Percentiles rank a stretch among this genome's conserved stretches.
These are phyloP conservation scores for Eolophus roseicapilla DNA, from an alignment of 2,113 vertebrate genomes.

Conservation along the genomic window DNA sequence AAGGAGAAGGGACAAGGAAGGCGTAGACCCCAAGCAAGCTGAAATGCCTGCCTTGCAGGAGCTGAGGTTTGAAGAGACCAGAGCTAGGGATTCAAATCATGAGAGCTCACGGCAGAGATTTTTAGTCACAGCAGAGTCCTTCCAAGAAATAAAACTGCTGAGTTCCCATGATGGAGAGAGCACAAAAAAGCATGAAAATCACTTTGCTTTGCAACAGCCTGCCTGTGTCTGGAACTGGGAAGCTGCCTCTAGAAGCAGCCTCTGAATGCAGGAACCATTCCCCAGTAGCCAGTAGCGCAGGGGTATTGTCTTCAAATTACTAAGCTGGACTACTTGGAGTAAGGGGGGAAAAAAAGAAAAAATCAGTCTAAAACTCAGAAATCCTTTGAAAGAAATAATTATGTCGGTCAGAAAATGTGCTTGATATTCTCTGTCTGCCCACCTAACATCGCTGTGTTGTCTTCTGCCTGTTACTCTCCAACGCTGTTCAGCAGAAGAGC, in stretches of 20 bases:
- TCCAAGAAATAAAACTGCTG: neutral
- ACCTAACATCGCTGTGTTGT: neutral
- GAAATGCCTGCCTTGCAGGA: neutral
- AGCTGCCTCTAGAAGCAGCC: neutral
- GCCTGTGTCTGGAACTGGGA: neutral
- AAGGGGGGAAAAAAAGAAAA: neutral
- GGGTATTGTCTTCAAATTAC: neutral
- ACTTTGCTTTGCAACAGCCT: constrained; percentile 1
- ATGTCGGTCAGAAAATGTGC: neutral
- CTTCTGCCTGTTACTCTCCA: neutral
- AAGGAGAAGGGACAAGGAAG: neutral
- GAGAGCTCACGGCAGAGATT: neutral
- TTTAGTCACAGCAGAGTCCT: constrained; percentile 19
- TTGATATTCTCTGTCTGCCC: neutral
- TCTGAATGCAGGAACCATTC: neutral
- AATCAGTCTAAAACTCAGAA: neutral
- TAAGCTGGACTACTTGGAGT: neutral
- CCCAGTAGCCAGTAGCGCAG: neutral
- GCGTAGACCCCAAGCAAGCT: neutral
- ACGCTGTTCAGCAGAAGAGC: neutral
- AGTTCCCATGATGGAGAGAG: neutral
- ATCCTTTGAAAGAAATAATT: neutral
- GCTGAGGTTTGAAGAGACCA: neutral
- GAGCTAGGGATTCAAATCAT: neutral
- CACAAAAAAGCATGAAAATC: constrained; percentile 7